Evolutionary conservation across 2,797 vertebrate species (phyloP).

Genomic region (Squalus acanthias): DNA sequence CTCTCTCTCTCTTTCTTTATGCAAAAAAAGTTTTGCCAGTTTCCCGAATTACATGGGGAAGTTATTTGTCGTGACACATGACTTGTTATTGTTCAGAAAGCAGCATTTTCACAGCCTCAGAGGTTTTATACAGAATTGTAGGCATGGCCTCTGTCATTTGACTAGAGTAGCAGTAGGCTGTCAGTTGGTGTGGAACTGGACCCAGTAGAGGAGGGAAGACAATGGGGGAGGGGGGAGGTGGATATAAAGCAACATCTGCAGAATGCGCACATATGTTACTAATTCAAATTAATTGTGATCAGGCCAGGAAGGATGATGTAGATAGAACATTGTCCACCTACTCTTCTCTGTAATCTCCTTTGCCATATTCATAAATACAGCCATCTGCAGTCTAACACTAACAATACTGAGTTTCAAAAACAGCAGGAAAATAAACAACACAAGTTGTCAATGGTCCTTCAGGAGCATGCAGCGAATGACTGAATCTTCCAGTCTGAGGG

Average conservation of each 20-base stretch:
- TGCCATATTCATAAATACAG: not conserved
- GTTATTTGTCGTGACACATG: not conserved
- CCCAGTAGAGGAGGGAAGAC: not conserved
- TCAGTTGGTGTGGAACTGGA: not conserved
- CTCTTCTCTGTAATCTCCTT: not conserved
- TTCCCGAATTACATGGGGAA: not conserved
- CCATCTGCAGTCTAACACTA: not conserved
- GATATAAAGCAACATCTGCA: not conserved
- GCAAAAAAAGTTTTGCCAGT: not conserved
- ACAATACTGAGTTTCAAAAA: not conserved
- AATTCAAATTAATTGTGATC: not conserved
- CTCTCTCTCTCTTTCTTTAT: not conserved
- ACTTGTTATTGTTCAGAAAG: not conserved
- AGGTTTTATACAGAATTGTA: not conserved
- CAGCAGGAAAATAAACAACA: not conserved
- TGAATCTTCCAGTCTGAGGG: not conserved
- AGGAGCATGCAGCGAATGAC: not conserved
- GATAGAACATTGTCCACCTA: not conserved
- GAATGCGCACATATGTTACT: not conserved
- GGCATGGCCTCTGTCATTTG: not conserved
- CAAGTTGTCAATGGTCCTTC: not conserved
- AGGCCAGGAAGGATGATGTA: not conserved
- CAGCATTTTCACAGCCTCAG: not conserved
- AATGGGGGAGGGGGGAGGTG: not conserved
- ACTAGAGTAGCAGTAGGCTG: not conserved